phyloP scores from a whole-genome alignment of 2,113 vertebrate genomes.

The Thamnophis sirtalis region DNA sequence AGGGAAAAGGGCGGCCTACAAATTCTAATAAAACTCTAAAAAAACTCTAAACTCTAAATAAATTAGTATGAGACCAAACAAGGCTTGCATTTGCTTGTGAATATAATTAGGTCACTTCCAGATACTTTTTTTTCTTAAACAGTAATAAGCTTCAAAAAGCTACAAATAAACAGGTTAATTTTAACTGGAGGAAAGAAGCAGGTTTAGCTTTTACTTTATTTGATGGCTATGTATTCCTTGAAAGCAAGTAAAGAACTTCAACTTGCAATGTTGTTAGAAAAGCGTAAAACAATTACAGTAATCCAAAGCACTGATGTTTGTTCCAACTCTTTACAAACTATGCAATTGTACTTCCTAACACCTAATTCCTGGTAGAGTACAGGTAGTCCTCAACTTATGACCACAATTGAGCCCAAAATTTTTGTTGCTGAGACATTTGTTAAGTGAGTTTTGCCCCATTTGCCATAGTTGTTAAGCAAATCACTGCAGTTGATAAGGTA shows the following conservation, averaged over 20 bases:
- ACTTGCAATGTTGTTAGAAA: background rate
- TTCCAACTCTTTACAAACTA: background rate
- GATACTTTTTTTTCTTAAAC: background rate
- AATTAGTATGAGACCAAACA: background rate
- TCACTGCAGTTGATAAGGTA: background rate
- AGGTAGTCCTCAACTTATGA: background rate
- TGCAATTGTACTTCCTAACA: background rate
- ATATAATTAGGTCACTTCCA: background rate
- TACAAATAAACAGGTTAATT: background rate
- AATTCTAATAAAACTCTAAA: no score
- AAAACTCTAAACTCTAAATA: no score
- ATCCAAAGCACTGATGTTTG: background rate
- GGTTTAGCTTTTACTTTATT: background rate
- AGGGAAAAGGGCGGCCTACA: no score
- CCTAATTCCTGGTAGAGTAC: background rate
- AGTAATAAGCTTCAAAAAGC: background rate
- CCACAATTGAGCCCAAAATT: background rate
- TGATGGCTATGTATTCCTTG: background rate
- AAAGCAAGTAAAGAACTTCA: background rate
- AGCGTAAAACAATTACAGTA: background rate
- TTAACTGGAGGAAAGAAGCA: background rate
- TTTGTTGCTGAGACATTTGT: background rate
- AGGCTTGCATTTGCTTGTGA: background rate
- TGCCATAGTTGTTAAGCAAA: background rate
- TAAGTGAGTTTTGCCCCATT: background rate